Evolutionary conservation across 2,113 vertebrate genomes (phyloP), one percentile per base, ranked within the genome.

Genomic region (Xenopus borealis): DNA sequence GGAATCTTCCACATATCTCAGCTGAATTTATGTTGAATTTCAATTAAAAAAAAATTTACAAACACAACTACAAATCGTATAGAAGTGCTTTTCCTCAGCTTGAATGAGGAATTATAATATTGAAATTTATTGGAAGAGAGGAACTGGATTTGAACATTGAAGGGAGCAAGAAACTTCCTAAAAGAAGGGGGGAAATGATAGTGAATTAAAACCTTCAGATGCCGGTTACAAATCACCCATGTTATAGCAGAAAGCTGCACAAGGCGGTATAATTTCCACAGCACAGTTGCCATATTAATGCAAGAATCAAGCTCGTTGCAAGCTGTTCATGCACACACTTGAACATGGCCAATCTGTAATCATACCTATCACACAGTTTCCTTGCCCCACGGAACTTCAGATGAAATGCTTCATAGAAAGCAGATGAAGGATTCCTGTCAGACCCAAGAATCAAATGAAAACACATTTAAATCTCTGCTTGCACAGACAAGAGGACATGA

Each of bases 401-500:
- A 85, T 89, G 88, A 90, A 97, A 97, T 86, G 92, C 94, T 88
- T 93, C 93, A 89, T 93, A 96, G 94, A 97, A 96, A 89, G 93
- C 94, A 75, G 92, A 78, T 83, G 93, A 96, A 73, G 94, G 94
- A 87, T 96, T 96, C 94, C 94, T 95, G 92, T 81, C 88, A 89
- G 88, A 91, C 81, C 87, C 89, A 85, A 92, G 89, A 92, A 91
- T 90, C 87, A 87, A 83, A 88, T 27, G 23, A 27, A 27, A 27
- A 27, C 23, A 27, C 23, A 27, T 27, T 27, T 27, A 27, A 27
- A 27, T 27, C 23, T 27, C 23, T 27, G 23, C 23, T 27, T 78
- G 3, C 23, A 27, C 47, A 50, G 2, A 50, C 14, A 50, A 50
- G 14, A 50, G 47, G 47, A 12, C 47, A 12, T 10, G 10, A 14